Base-by-base conservation (phyloP, 2,113 vertebrate species). In the Campylomormyrus tamandua region DNA sequence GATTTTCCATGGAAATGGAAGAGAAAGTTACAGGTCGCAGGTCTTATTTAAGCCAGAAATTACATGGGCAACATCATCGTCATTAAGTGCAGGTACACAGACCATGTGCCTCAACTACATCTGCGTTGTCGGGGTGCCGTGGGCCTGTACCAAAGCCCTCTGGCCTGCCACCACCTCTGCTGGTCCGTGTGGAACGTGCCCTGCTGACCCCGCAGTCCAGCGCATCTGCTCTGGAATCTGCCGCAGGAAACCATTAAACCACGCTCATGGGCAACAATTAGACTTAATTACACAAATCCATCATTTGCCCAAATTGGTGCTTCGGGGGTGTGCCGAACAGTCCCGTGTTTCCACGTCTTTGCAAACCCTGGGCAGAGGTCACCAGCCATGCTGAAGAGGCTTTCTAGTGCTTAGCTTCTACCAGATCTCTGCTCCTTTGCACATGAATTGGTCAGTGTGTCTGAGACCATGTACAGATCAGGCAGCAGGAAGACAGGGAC, bases 241-340 rank as follows among this genome's bases (percentile, higher is more conserved):
- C 11, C 4, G 48, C 24, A 11, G 92, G 92, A 83, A 91, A 87
- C 92, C 93, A 92, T 94, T 95, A 94, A 94, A 94, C 91, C 92
- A 93, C 93, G 92, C 91, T 93, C 94, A 95, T 94, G 93, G 94
- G 90, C 89, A 91, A 91, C 95, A 95, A 95, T 96, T 95, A 94
- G 91, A 91, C 90, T 88, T 94, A 95, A 95, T 95, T 94, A 93
- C 87, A 95, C 93, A 94, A 94, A 94, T 96, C 94, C 95, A 92
- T 95, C 94, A 95, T 93, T 92, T 53, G 90, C 90, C 93, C 91
- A 91, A 48, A 89, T 92, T 77, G 87, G 90, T 88, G 13, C 89
- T 88, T 27, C 7, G 58, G 89, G 90, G 53, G 52, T 91, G 88
- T 66, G n/a, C 49, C 27, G 42, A 48, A 62, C 8, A 80, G 45